Percentiles rank a stretch among this genome's conserved stretches.
phyloP scores from a whole-genome alignment of 2,888 invertebrate genomes.

The Leptura quadrifasciata region DNA sequence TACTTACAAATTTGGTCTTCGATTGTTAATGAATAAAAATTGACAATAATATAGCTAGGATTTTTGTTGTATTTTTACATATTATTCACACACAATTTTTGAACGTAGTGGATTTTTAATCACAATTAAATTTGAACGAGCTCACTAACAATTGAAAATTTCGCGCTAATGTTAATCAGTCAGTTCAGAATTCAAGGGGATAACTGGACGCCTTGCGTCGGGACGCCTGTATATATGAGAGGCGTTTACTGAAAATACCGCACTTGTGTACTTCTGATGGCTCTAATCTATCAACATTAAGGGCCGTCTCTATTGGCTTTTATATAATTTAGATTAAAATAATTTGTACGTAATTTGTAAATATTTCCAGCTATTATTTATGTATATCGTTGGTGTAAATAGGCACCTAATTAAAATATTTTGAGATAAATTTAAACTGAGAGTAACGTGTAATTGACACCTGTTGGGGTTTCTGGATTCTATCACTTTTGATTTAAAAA shows the following conservation, averaged over 20 bases:
- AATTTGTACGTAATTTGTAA: conserved; percentile 23
- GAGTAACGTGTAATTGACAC: conserved; percentile 24
- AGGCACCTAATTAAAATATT: conserved; percentile 29
- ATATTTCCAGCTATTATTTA: conserved; percentile 30
- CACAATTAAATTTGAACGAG: not conserved
- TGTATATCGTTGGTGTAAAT: conserved; percentile 9
- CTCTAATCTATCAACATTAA: conserved; percentile 27
- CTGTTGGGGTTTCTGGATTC: conserved; percentile 29
- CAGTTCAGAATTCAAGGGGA: conserved; percentile 54
- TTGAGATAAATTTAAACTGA: conserved; percentile 24
- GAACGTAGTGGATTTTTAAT: not conserved
- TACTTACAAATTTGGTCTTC: not conserved
- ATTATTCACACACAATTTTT: not conserved
- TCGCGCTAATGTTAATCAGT: conserved; percentile 45
- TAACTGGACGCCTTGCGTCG: conserved; percentile 65
- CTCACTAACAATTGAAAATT: conserved; percentile 24
- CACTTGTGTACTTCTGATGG: conserved; percentile 43
- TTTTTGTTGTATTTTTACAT: not conserved
- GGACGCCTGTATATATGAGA: conserved; percentile 65
- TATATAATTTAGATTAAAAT: conserved; percentile 35
- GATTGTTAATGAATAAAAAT: not conserved
- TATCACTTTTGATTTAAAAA: conserved; percentile 21
- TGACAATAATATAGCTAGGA: not conserved
- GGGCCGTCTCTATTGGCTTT: conserved; percentile 31
- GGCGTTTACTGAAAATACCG: conserved; percentile 48